Evolutionary conservation across 2,888 invertebrate species (phyloP), one percentile per base, ranked within the genome.

Genomic region (Arenicola marina): DNA sequence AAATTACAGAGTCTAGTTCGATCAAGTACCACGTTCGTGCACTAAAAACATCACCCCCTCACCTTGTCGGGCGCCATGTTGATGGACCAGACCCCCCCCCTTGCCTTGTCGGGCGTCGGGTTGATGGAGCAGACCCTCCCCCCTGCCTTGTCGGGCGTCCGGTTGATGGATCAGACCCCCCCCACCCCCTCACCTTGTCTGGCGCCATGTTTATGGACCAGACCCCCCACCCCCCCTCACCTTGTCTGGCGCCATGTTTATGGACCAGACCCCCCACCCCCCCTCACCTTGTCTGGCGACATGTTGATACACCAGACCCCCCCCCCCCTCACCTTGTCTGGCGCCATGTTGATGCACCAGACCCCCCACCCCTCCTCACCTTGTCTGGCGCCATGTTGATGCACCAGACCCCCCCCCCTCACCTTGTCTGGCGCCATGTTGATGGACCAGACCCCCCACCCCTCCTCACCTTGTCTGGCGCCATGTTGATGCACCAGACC

Each of bases 131-230:
- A 90, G 59, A 95, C 86, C n/a, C n/a, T n/a, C n/a, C n/a, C n/a
- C n/a, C n/a, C n/a, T 78, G 92, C 92, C 87, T 89, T 86, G 80
- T 95, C 92, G 0, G 95, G 92, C 55, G 89, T 86, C 55, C 93
- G 84, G 62, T 89, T 89, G 4, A 97, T 87, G 31, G 89, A 88
- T 89, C 91, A 90, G 59, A 95, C 86, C n/a, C n/a, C n/a, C n/a
- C n/a, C n/a, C n/a, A n/a, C n/a, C n/a, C n/a, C n/a, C 79, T 80
- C 78, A 92, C 92, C 87, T 89, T 86, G 80, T 95, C 92, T 0
- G 95, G 92, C 55, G 89, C 86, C 55, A 93, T 84, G 62, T 89
- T 89, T 4, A 97, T 87, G 31, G 89, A 88, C 89, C 91, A 90
- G 59, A 95, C 86, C n/a, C n/a, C n/a, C n/a, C n/a, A n/a, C n/a